Base-by-base conservation (phyloP, 1,140 invertebrate genomes). In the Macrosteles quadrilineatus region DNA sequence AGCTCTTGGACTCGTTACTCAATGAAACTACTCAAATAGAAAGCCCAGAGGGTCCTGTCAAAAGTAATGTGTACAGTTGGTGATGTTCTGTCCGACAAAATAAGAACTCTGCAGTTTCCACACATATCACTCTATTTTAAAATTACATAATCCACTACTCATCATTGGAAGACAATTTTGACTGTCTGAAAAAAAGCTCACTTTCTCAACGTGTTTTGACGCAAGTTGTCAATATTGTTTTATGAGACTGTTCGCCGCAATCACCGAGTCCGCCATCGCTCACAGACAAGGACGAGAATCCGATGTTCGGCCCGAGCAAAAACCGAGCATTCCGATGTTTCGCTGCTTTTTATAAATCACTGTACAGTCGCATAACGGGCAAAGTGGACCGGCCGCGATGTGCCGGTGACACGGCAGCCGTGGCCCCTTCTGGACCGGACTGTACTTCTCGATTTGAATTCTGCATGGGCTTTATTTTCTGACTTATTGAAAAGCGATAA, bases 261-360 rank as follows among this genome's bases (percentile, higher is more conserved):
- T 59, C 55, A 59, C 2, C 2, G 25, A 3, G 6, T 6, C 55
- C 23, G 55, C 55, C 55, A 59, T 59, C 55, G 12, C 55, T 59
- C 55, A 27, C 55, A 6, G 6, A 59, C 55, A 59, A 59, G 55
- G 55, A 14, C 55, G 55, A n/a, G 55, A 59, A 59, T 59, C 55
- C 55, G 25, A 59, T 59, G 55, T 59, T 59, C 25, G 55, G 55
- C 47, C 55, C 14, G 25, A 25, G 55, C 55, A 59, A 59, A 59
- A 59, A 59, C 55, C 55, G 55, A 59, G 55, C 55, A 59, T 59
- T 59, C 55, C 55, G 55, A 59, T 59, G 55, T 59, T 59, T 59
- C 55, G 55, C 55, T 59, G 55, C 55, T 59, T 59, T 59, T 59
- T 59, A 59, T 59, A 59, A 59, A 59, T 59, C 55, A 59, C 55